A percentile compares a stretch with the other conserved stretches of the same genome.
Conservation (phyloP, 2,797 vertebrate species). For the Mormyrops attenuatus region DNA sequence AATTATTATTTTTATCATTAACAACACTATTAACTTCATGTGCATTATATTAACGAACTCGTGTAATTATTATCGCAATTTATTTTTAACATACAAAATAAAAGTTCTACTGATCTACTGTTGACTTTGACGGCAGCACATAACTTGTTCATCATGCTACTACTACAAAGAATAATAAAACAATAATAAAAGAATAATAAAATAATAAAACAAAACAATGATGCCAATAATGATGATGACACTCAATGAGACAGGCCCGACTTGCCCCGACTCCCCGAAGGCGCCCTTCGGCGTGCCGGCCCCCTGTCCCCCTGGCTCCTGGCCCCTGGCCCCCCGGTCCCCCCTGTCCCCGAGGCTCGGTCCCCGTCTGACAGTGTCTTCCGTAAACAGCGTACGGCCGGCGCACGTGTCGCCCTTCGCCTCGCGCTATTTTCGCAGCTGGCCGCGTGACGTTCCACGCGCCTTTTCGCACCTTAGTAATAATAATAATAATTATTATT, state of each 20-base stretch:
- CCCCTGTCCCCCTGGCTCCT: background rate
- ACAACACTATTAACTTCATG: background rate
- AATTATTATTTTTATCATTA: background rate
- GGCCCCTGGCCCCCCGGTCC: background rate
- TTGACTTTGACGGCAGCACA: background rate
- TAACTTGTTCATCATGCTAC: background rate
- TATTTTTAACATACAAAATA: background rate
- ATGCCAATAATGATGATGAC: background rate
- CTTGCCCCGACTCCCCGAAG: background rate
- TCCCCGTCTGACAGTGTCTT: conserved; percentile 16
- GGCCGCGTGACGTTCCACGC: background rate
- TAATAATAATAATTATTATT: background rate
- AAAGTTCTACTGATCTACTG: background rate
- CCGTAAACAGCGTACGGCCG: conserved; percentile 16
- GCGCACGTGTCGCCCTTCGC: conserved; percentile 16
- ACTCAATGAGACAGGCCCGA: background rate
- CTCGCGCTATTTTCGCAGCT: background rate
- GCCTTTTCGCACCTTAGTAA: background rate
- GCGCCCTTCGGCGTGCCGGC: background rate
- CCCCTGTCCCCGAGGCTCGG: background rate
- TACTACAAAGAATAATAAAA: background rate
- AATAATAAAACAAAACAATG: background rate
- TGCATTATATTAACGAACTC: background rate
- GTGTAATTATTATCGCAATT: background rate
- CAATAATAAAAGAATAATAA: background rate